Conservation (phyloP, 2,797 vertebrate species). For the Anolis apletophallus region DNA sequence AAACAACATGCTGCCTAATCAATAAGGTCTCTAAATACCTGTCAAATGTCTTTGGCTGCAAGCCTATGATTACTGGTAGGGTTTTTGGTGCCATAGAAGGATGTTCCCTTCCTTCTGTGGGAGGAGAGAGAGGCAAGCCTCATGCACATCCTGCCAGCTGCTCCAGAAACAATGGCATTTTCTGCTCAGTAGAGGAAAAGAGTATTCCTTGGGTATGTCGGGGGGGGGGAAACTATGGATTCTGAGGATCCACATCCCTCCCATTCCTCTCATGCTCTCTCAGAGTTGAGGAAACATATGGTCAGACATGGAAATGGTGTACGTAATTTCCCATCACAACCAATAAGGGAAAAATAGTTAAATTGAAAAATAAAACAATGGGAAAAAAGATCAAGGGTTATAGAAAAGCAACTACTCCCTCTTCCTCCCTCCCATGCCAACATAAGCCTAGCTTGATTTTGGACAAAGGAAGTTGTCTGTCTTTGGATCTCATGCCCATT, state of each 20-base stretch:
- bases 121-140: not conserved
- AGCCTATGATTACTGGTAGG: not conserved
- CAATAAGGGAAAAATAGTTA: not conserved
- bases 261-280: not conserved
- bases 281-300: not conserved
- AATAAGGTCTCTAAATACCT: constrained; percentile 65
- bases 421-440: not conserved
- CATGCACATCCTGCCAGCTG: not conserved
- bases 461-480: not conserved
- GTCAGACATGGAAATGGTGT: not conserved
- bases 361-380: not conserved
- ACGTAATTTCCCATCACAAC: not conserved
- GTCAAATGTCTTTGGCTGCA: not conserved
- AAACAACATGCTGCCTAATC: constrained; percentile 58
- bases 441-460: not conserved
- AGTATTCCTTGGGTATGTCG: not conserved
- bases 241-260: not conserved
- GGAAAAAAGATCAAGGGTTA: not conserved
- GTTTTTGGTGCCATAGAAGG: not conserved
- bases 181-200: not conserved
- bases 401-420: not conserved
- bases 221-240: not conserved
- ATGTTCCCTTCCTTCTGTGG: not conserved
- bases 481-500: not conserved
- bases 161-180: not conserved